These are phyloP conservation scores for Characodon lateralis DNA, from an alignment of 2,797 vertebrate genomes.

Conservation along the genomic window DNA sequence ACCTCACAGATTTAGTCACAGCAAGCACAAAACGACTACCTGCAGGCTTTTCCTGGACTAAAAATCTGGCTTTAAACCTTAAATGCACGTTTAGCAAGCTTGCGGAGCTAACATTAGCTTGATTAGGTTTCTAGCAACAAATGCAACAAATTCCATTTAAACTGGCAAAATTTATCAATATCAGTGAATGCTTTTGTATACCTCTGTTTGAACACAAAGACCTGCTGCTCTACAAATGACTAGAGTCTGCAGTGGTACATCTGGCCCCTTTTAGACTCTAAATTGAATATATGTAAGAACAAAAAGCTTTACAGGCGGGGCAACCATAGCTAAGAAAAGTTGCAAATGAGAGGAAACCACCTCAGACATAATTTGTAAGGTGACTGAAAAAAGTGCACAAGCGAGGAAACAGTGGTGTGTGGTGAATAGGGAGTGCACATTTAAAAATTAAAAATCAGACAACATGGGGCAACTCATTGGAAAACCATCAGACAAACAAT, in stretches of 20 bases:
- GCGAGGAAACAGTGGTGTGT: slow-evolving; percentile 51
- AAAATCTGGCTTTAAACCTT: not conserved
- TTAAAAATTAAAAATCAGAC: slow-evolving; percentile 35
- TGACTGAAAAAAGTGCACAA: slow-evolving; percentile 40
- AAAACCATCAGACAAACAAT: slow-evolving; percentile 32
- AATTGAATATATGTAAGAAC: not conserved
- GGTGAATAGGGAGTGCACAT: slow-evolving; percentile 37
- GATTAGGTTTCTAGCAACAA: not conserved
- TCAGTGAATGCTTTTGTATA: not conserved
- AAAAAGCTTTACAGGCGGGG: slow-evolving; percentile 10
- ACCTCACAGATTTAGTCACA: not conserved
- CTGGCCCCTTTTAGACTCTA: not conserved
- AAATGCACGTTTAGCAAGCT: not conserved
- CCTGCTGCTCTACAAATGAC: not conserved
- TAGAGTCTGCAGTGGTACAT: not conserved
- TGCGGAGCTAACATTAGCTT: not conserved
- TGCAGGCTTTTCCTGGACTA: not conserved
- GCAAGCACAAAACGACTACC: not conserved
- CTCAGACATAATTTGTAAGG: slow-evolving; percentile 50
- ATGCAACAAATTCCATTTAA: not conserved
- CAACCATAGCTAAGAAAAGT: slow-evolving; percentile 18
- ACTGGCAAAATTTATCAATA: not conserved
- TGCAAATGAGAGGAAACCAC: slow-evolving; percentile 56
- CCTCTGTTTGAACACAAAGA: not conserved
- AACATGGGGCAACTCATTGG: slow-evolving; percentile 16